Evolutionary conservation across 2,113 vertebrate genomes (phyloP).

Genomic region (Corythornis cristatus): DNA sequence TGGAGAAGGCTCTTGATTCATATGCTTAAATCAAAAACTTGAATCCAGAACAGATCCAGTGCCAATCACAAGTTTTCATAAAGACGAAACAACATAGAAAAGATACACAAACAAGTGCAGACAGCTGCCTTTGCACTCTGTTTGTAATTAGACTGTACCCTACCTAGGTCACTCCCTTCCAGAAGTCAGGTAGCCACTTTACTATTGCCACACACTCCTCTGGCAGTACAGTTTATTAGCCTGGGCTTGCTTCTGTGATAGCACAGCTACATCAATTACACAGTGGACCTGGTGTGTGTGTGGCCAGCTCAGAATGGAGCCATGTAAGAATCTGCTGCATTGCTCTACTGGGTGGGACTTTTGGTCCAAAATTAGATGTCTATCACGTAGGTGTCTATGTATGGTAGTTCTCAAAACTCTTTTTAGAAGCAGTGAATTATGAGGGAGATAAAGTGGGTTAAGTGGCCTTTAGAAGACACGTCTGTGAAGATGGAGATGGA

Average conservation of each 20-base stretch:
- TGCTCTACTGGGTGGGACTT: background rate
- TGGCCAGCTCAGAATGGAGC: background rate
- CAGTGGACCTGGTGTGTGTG: background rate
- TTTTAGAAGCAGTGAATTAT: background rate
- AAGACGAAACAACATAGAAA: background rate
- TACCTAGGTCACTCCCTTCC: background rate
- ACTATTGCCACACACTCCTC: constrained; percentile 17
- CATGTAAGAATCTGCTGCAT: background rate
- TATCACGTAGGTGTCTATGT: background rate
- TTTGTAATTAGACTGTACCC: background rate
- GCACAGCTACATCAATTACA: background rate
- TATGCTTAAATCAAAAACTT: background rate
- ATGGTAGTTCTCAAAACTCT: background rate
- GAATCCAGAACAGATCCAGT: constrained; percentile 12
- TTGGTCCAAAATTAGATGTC: background rate
- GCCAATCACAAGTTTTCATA: constrained; percentile 2
- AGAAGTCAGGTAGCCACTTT: constrained; percentile 25
- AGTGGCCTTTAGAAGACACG: background rate
- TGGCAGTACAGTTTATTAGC: background rate
- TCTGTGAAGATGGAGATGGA: background rate
- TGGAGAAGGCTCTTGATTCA: background rate
- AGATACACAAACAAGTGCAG: constrained; percentile 31
- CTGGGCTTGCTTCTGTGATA: constrained; percentile 19
- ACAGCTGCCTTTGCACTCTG: background rate
- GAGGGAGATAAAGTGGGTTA: background rate